These are phyloP conservation scores for Nomada fucata DNA, from an alignment of 2,888 invertebrate genomes.

Conservation along the genomic window DNA sequence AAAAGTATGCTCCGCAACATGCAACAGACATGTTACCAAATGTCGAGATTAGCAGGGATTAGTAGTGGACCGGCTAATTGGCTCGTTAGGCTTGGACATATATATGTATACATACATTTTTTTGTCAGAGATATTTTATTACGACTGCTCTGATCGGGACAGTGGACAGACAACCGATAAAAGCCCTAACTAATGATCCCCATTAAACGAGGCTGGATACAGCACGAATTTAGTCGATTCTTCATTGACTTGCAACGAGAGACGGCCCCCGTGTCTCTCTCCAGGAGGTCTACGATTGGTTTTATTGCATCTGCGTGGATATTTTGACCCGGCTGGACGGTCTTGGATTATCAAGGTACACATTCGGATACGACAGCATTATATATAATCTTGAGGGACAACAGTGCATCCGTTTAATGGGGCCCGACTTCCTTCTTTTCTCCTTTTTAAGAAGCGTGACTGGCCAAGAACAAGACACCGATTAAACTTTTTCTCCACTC, in stretches of 20 bases:
- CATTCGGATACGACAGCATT: conserved; percentile 17
- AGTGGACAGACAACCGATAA: conserved; percentile 47
- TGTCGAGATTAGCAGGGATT: background rate
- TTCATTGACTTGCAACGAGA: conserved; percentile 54
- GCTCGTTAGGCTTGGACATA: conserved; percentile 33
- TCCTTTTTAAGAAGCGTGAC: conserved; percentile 57
- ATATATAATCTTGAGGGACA: conserved; percentile 55
- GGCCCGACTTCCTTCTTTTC: conserved; percentile 8
- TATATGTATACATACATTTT: background rate
- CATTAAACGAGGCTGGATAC: conserved; percentile 56
- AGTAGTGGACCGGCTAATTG: conserved; percentile 28
- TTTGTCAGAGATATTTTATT: conserved; percentile 30
- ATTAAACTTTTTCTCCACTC: conserved; percentile 53
- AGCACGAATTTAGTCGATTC: conserved; percentile 57
- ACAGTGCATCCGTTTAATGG: conserved; percentile 63
- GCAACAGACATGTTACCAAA: conserved; percentile 10
- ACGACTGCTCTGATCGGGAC: conserved; percentile 20
- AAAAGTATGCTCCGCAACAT: background rate
- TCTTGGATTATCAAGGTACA: conserved; percentile 48
- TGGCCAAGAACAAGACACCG: conserved; percentile 54
- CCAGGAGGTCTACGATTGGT: conserved; percentile 66
- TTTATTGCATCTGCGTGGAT: conserved; percentile 58
- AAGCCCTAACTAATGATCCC: conserved; percentile 58
- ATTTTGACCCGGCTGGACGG: conserved; percentile 38
- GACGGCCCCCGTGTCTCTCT: conserved; percentile 55